Evolutionary conservation across 2,113 vertebrate genomes (phyloP).

Genomic region (Nerophis lumbriciformis): DNA sequence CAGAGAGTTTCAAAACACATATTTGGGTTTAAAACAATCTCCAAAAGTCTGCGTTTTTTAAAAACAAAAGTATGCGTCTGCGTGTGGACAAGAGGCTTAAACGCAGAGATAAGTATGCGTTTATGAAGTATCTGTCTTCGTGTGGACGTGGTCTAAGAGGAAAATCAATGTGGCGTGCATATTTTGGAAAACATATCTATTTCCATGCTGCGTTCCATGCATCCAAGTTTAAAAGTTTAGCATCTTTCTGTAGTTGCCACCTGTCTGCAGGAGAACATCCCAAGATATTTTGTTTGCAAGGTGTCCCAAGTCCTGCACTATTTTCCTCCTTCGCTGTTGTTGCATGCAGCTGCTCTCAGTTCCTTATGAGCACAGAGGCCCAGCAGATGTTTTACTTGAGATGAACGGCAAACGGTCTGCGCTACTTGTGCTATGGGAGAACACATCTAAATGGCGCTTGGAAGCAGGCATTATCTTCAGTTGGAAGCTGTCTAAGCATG

Average conservation of each 20-base stretch:
- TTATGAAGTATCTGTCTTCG: too few species aligned
- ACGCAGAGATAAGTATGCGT: too few species aligned
- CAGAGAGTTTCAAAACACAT: too few species aligned
- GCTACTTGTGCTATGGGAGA: neutral
- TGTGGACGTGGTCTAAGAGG: too few species aligned
- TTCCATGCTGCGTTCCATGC: conserved; percentile 3
- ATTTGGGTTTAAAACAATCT: too few species aligned
- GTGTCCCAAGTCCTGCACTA: too few species aligned
- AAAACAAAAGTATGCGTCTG: too few species aligned
- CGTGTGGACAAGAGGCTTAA: too few species aligned
- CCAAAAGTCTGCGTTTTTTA: too few species aligned
- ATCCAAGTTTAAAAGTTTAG: conserved; percentile 16
- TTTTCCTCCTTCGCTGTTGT: too few species aligned
- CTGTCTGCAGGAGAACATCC: conserved; percentile 36
- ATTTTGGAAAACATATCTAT: neutral
- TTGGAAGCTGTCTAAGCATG: neutral
- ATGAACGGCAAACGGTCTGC: too few species aligned
- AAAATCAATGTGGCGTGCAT: too few species aligned
- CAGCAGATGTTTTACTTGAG: neutral
- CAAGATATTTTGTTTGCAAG: neutral
- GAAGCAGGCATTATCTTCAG: neutral
- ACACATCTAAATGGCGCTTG: neutral
- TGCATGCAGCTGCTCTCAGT: conserved; percentile 10
- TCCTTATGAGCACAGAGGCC: conserved; percentile 5
- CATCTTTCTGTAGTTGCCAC: conserved; percentile 9